Evolutionary conservation across 2,113 vertebrate species (phyloP).

Genomic region (Budorcas taxicolor): DNA sequence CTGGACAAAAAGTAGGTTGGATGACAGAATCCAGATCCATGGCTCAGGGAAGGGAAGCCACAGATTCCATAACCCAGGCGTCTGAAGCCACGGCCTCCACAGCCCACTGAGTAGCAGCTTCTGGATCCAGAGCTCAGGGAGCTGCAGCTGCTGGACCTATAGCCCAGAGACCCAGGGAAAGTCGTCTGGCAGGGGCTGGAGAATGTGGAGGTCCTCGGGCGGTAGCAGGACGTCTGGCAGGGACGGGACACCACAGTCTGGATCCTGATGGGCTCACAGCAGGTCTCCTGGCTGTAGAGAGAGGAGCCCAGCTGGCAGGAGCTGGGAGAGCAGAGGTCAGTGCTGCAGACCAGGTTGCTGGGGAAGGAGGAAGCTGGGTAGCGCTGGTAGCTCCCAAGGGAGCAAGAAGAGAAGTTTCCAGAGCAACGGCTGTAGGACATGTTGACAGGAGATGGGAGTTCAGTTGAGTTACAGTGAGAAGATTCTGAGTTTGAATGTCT

Average conservation of each 20-base stretch:
- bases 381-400: neutral
- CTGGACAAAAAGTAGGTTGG: neutral
- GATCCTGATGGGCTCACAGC: neutral
- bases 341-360: constrained; percentile 11
- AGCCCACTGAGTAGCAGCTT: neutral
- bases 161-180: neutral
- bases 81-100: neutral
- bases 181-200: neutral
- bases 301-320: neutral
- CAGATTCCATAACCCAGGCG: neutral
- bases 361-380: neutral
- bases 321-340: neutral
- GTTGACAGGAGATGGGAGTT: neutral
- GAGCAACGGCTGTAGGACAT: constrained; percentile 5
- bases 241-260: neutral
- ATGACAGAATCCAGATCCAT: neutral
- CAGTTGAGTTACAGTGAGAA: neutral
- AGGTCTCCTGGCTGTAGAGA: neutral
- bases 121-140: neutral
- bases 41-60: neutral
- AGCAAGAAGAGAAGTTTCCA: neutral
- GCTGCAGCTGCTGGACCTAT: neutral
- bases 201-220: fast-evolving
- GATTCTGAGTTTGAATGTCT: neutral
- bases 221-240: neutral